Evolutionary conservation across 2,888 invertebrate species (phyloP).

Genomic region (Troides helena): DNA sequence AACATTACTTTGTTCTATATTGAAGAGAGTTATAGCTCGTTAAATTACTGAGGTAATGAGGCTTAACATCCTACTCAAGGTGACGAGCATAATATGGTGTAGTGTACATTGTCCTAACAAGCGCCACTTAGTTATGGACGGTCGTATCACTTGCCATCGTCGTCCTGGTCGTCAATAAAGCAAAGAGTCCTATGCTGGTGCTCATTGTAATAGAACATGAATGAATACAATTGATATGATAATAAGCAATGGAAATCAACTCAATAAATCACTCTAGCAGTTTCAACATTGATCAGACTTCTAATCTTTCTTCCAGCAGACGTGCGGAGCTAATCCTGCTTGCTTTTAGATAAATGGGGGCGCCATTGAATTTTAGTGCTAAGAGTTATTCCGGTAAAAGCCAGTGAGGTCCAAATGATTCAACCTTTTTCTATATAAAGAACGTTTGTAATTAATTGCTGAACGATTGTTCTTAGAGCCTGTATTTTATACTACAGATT

Average conservation of each 20-base stretch:
- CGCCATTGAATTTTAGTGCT: constrained; percentile 6
- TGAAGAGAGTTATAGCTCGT: too few relatives aligned
- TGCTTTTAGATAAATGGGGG: constrained; percentile 3
- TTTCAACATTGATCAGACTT: constrained; percentile 2
- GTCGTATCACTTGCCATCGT: too few relatives aligned
- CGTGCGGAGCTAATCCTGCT: constrained; percentile 3
- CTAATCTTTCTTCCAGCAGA: constrained; percentile 5
- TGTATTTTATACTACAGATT: too few relatives aligned
- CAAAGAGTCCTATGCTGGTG: too few relatives aligned
- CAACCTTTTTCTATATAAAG: neutral
- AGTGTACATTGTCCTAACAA: too few relatives aligned
- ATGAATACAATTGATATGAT: neutral
- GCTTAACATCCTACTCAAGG: too few relatives aligned
- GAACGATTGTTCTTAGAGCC: neutral
- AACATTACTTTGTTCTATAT: too few relatives aligned
- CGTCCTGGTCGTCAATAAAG: too few relatives aligned
- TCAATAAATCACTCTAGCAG: neutral
- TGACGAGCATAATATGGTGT: too few relatives aligned
- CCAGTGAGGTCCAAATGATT: neutral
- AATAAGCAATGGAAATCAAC: neutral
- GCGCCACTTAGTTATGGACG: too few relatives aligned
- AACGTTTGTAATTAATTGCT: neutral
- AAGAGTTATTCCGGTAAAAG: neutral
- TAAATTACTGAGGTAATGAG: too few relatives aligned
- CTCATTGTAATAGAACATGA: too few relatives aligned